Percentiles rank a stretch among this genome's conserved stretches.
Conservation (phyloP, 2,113 vertebrate genomes). For the Vulpes ferrilata region DNA sequence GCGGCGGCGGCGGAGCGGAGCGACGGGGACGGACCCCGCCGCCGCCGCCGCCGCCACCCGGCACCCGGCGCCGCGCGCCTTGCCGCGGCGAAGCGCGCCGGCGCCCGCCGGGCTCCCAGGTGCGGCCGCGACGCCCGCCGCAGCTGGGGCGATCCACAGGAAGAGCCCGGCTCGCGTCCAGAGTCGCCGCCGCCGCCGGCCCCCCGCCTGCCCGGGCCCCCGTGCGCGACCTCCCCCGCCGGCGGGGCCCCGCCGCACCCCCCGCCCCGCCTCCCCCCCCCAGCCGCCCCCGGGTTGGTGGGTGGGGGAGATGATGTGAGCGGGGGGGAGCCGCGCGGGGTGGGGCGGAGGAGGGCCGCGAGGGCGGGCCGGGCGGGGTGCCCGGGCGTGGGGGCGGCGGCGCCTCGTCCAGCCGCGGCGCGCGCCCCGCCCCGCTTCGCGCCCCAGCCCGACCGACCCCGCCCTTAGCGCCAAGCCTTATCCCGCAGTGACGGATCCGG, state of each 20-base stretch:
- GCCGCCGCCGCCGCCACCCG: neutral
- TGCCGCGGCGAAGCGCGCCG: neutral
- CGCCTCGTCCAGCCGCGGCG: conserved; percentile 33
- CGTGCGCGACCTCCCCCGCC: neutral
- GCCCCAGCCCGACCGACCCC: conserved; percentile 48
- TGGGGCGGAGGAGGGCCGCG: neutral
- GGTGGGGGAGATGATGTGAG: neutral
- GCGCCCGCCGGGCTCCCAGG: neutral
- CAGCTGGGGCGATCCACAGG: conserved; percentile 72
- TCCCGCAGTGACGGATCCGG: conserved; percentile 59
- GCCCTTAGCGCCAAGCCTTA: conserved; percentile 61
- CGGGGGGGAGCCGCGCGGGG: neutral
- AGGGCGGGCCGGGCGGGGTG: neutral
- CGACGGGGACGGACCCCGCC: neutral
- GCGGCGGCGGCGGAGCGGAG: neutral
- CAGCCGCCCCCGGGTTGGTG: neutral
- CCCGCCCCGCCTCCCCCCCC: neutral
- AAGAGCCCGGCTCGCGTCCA: conserved; percentile 71
- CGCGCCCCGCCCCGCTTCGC: conserved; percentile 49
- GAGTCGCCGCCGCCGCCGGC: neutral
- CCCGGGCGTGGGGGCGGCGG: neutral
- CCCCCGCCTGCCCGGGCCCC: neutral
- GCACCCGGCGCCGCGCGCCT: neutral
- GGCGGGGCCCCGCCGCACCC: neutral
- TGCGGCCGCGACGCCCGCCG: neutral